phyloP scores from a whole-genome alignment of 2,113 vertebrate genomes.

The Butorides virescens region DNA sequence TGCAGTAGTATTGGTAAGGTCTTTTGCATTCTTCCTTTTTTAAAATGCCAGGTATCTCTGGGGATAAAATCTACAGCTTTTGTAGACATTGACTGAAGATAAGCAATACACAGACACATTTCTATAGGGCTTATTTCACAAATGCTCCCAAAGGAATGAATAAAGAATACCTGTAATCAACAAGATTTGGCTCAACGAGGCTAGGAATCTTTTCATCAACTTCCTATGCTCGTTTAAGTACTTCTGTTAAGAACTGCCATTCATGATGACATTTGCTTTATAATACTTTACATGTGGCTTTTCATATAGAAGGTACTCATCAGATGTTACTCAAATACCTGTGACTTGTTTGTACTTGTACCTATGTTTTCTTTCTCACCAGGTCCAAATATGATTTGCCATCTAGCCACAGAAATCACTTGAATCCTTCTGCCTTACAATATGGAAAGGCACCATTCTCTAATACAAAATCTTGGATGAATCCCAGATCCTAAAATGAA shows the following conservation, averaged over 20 bases:
- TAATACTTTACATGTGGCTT: background rate
- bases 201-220: background rate
- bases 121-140: background rate
- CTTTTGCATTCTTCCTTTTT: background rate
- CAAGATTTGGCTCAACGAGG: background rate
- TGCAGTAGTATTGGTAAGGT: background rate
- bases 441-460: background rate
- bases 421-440: background rate
- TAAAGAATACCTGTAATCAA: background rate
- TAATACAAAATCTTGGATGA: background rate
- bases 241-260: background rate
- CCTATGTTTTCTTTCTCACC: background rate
- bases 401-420: background rate
- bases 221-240: background rate
- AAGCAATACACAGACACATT: background rate
- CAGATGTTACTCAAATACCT: background rate
- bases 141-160: background rate
- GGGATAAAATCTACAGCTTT: background rate
- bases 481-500: constrained; percentile 3
- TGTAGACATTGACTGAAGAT: background rate
- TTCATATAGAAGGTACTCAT: background rate
- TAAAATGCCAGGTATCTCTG: background rate
- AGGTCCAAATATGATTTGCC: background rate
- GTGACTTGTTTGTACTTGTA: background rate
- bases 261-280: background rate